These are phyloP conservation scores for Sapayoa aenigma DNA, from an alignment of 2,113 vertebrate species.

Conservation along the genomic window DNA sequence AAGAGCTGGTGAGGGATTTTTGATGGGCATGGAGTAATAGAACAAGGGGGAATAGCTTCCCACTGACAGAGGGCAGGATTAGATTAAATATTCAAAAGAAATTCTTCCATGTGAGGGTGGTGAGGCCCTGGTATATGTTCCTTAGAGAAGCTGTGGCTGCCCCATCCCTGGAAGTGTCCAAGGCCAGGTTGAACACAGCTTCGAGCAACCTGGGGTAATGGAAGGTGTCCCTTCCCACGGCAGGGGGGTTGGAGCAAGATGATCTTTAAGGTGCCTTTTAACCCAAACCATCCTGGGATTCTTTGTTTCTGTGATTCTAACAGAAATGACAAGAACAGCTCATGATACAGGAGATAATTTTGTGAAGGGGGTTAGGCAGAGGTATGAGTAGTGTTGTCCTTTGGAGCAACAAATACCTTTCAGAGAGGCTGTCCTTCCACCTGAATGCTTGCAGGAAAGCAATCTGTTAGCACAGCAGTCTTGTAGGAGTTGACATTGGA, in stretches of 20 bases:
- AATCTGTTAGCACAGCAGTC: not conserved
- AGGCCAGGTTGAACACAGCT: not conserved
- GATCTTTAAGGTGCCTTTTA: not conserved
- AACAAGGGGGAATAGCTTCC: not conserved
- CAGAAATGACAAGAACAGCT: not conserved
- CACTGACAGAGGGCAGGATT: not conserved
- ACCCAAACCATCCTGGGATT: not conserved
- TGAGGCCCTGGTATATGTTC: not conserved
- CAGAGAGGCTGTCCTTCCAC: not conserved
- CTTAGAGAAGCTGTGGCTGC: not conserved
- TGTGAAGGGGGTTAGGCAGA: not conserved
- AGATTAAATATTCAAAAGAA: not conserved
- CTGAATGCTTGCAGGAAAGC: not conserved
- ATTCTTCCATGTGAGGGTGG: not conserved
- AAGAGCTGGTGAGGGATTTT: not conserved
- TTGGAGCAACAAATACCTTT: not conserved
- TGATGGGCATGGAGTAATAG: not conserved
- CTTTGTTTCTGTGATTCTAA: not conserved
- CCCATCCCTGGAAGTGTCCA: not conserved
- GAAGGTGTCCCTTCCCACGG: not conserved
- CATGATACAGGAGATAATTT: not conserved
- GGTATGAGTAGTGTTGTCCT: not conserved
- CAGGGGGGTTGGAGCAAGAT: accelerated
- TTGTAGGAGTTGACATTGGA: not conserved
- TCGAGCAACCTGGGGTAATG: not conserved